Evolutionary conservation across 1,140 invertebrate genomes (phyloP), one percentile per base, ranked within the genome.

Genomic region (Drosophila hydei): DNA sequence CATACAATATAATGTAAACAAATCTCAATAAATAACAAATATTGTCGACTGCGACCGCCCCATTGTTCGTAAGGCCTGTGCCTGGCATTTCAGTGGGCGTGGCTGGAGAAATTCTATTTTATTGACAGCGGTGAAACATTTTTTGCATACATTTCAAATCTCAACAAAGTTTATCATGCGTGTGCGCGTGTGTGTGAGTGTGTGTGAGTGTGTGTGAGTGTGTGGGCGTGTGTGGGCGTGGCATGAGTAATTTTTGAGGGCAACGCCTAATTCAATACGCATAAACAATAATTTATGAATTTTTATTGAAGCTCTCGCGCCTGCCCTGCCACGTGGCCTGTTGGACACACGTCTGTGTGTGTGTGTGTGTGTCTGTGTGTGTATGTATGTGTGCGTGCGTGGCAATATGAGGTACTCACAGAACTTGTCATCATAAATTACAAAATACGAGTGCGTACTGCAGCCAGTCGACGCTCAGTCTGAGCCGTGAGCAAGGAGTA

Each of bases 221-320:
- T 25, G 40, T 27, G 19, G 18, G 50, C 19, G 19, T 18, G 58
- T 51, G 25, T 36, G 47, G 23, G 42, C 45, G 48, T 55, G 59
- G 50, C 43, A 51, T 36, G 52, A 18, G 33, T 64, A 51, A 64
- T 63, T 50, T 62, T 62, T 21, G 42, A 14, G 23, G 47, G 47
- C 48, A 59, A 45, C 54, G 67, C 72, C 63, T 75, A 75, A 75
- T 75, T 75, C 72, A 75, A 75, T 75, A 75, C 67, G 60, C 54
- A 75, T 75, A 65, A 71, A 65, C 61, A 75, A 75, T 75, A 65
- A 75, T 75, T 75, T 75, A 75, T 75, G 68, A 60, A 71, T 75
- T 75, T 71, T 75, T 72, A 75, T 75, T 71, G 68, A 71, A 72
- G 72, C 61, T 63, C 40, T 33, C 56, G 16, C 38, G 14, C 12